Evolutionary conservation across 2,888 invertebrate species (phyloP).

Genomic region (Timema podura): DNA sequence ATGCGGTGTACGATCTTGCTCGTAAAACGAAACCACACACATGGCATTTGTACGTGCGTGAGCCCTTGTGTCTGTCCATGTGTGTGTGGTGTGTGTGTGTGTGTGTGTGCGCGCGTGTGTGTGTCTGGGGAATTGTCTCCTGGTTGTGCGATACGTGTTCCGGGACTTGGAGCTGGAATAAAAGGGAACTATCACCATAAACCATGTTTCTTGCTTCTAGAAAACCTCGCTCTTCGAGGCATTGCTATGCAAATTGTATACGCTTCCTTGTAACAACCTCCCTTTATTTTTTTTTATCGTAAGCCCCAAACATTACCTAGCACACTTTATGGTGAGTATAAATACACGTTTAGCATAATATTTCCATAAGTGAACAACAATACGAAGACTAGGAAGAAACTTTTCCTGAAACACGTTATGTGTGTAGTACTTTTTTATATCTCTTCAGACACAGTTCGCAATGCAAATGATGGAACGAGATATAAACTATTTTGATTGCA

Average conservation of each 20-base stretch:
- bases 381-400: too few relatives aligned
- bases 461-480: too few relatives aligned
- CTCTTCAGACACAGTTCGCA: too few relatives aligned
- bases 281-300: too few relatives aligned
- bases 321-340: too few relatives aligned
- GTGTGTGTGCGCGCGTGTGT: neutral
- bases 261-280: too few relatives aligned
- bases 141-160: neutral
- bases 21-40: conserved; percentile 12
- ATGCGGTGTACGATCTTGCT: neutral
- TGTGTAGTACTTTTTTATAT: too few relatives aligned
- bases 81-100: conserved; percentile 6
- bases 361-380: too few relatives aligned
- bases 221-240: neutral
- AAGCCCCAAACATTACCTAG: too few relatives aligned
- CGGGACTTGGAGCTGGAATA: conserved; percentile 1
- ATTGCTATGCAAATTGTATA: conserved; percentile 11
- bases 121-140: conserved; percentile 13
- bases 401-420: too few relatives aligned
- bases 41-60: neutral
- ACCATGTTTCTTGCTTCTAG: neutral
- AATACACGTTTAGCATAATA: too few relatives aligned
- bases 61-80: neutral
- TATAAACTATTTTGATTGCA: too few relatives aligned
- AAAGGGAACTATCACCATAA: conserved; percentile 16